A percentile compares a stretch with the other conserved stretches of the same genome.
Evolutionary conservation across 2,888 invertebrate species (phyloP).

Genomic region (Octodonta nipae): DNA sequence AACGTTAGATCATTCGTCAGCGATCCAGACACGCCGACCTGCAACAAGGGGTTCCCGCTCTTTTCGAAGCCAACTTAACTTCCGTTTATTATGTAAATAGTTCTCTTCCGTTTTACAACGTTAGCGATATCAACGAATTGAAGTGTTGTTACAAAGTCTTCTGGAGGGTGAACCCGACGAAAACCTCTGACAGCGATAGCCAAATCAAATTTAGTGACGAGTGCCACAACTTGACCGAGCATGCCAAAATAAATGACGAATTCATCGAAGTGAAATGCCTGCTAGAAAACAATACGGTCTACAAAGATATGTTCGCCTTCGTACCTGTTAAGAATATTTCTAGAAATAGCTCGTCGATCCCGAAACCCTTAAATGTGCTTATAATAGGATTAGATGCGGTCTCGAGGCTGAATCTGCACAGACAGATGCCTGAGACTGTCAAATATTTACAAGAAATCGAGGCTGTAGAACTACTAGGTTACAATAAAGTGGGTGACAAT

Average conservation of each 20-base stretch:
- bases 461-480: conserved; percentile 70
- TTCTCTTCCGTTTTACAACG: conserved; percentile 39
- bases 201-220: conserved; percentile 36
- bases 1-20: conserved; percentile 41
- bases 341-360: neutral
- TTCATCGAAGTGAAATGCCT: conserved; percentile 56
- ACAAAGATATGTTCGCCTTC: conserved; percentile 57
- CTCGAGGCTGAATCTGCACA: conserved; percentile 70
- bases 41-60: conserved; percentile 41
- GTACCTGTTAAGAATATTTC: conserved; percentile 37
- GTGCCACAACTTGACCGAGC: conserved; percentile 40
- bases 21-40: conserved; percentile 37
- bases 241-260: conserved; percentile 43
- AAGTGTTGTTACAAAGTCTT: conserved; percentile 51
- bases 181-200: conserved; percentile 39
- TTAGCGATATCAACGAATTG: conserved; percentile 35
- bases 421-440: conserved; percentile 67
- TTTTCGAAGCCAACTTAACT: conserved; percentile 45
- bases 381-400: conserved; percentile 75
- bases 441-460: conserved; percentile 45
- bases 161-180: conserved; percentile 39
- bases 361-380: conserved; percentile 49
- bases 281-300: conserved; percentile 38
- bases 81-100: conserved; percentile 43
- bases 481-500: conserved; percentile 88